Evolutionary conservation across 2,797 vertebrate genomes (phyloP).

Genomic region (Bradypodion pumilum): DNA sequence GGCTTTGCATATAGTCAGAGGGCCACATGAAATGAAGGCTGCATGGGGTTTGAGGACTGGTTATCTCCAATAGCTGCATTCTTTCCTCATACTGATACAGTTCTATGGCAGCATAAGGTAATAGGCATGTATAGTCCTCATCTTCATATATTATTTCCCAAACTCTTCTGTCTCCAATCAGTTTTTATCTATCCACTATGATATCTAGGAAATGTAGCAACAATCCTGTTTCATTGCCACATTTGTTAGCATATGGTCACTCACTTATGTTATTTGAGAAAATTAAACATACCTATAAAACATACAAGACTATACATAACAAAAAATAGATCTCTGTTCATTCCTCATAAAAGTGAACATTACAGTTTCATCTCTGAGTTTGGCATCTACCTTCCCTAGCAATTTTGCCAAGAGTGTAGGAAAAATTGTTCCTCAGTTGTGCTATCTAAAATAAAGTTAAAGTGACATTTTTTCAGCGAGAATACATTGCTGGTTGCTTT

Average conservation of each 20-base stretch:
- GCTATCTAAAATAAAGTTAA: constrained; percentile 50
- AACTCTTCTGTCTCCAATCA: background rate
- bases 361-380: constrained; percentile 33
- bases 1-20: no score
- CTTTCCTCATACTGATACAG: background rate
- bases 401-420: constrained; percentile 42
- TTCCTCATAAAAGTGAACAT: constrained; percentile 35
- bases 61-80: background rate
- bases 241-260: background rate
- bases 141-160: background rate
- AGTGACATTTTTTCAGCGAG: constrained; percentile 64
- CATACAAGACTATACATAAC: background rate
- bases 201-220: background rate
- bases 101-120: background rate
- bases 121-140: no score
- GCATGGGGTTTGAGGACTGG: no score
- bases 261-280: background rate
- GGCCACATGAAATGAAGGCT: no score
- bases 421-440: constrained; percentile 33
- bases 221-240: background rate
- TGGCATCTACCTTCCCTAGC: constrained; percentile 13
- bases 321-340: constrained; percentile 20
- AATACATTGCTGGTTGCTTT: constrained; percentile 50
- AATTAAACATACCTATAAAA: background rate
- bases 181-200: background rate